Percentiles rank a stretch among this genome's conserved stretches.
These are phyloP conservation scores for Nephrotoma flavescens DNA, from an alignment of 2,888 invertebrate species.

Conservation along the genomic window DNA sequence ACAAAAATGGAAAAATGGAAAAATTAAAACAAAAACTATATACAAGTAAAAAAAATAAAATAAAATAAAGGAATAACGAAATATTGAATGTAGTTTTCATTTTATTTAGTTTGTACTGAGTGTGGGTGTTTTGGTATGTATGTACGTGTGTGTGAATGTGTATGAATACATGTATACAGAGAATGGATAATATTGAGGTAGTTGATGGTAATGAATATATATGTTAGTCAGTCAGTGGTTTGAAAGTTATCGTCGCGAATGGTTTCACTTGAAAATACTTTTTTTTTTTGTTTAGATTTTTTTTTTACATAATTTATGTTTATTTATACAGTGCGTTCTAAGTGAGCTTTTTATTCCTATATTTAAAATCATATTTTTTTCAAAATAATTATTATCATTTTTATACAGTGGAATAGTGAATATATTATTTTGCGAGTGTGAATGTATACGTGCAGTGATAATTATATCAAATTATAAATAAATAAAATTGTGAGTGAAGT, in stretches of 20 bases:
- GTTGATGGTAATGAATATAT: not conserved
- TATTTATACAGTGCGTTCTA: not conserved
- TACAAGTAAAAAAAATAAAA: not conserved
- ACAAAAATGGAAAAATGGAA: not conserved
- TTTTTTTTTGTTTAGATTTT: not conserved
- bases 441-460: not conserved
- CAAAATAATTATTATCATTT: not conserved
- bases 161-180: not conserved
- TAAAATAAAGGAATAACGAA: not conserved
- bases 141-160: not conserved
- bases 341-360: not conserved
- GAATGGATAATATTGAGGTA: not conserved
- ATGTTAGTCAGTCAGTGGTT: not conserved
- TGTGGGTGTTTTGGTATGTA: not conserved
- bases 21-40: conserved; percentile 1
- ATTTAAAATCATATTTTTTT: not conserved
- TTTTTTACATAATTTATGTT: not conserved
- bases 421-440: not conserved
- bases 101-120: not conserved
- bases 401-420: not conserved
- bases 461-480: not conserved
- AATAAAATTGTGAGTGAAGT: not conserved
- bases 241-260: not conserved
- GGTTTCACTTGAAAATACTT: not conserved
- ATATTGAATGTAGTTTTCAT: not conserved